Base-by-base conservation (phyloP, 2,113 vertebrate species). In the Genyomyrus donnyi region DNA sequence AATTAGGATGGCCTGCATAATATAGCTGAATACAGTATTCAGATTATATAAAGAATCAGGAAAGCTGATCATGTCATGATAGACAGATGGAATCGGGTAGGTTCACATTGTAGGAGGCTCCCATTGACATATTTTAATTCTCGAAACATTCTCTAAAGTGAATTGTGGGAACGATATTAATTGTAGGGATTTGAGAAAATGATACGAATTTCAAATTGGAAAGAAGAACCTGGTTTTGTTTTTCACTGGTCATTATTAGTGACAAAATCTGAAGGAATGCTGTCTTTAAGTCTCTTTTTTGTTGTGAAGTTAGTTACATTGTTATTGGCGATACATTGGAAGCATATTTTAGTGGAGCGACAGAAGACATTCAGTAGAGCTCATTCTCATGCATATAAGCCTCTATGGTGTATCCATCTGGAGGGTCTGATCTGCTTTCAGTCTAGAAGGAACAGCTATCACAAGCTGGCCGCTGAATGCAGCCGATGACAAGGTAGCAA, bases 401-500 rank as follows among this genome's bases (percentile, higher is more conserved):
- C n/a, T 49, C 15, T 0, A 6, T 42, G 48, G 46, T 24, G 45
- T 1, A 88, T 62, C 8, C 53, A 49, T 50, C 27, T n/a, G 31
- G 90, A 92, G 92, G 92, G 27, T 92, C 88, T 17, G 93, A n/a
- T 86, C 91, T 90, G 93, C 93, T n/a, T 85, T 53, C 50, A 92
- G 91, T 93, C 92, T 90, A 90, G 90, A n/a, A 85, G 93, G 94
- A 94, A 93, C 85, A 88, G 91, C 91, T 66, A 93, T 91, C 91
- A 93, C 88, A 93, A 90, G 88, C 92, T 85, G 91, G 70, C 89
- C 94, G 94, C 95, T 96, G 94, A 95, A 95, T 96, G 95, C 96
- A 92, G 7, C 94, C 94, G 94, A 94, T 94, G 95, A 95, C 92
- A 95, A 96, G 95, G 94, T 94, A 95, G 95, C 96, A 96, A 96